Evolutionary conservation across 2,797 vertebrate species (phyloP), one percentile per base, ranked within the genome.

Genomic region (Tenualosa thibaudeaui): DNA sequence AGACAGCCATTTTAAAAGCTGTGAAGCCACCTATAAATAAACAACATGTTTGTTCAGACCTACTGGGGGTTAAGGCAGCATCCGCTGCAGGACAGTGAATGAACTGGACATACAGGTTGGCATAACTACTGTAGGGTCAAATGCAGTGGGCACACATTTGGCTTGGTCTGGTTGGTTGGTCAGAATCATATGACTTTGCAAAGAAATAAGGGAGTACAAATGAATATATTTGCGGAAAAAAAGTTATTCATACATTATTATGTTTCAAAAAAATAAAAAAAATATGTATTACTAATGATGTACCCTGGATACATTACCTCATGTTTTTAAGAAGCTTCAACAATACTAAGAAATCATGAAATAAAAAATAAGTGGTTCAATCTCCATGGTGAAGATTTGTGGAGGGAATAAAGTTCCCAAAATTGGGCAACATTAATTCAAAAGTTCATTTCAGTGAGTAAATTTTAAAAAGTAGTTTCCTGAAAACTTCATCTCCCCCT

Each of bases 1-100:
- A 94, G 92, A 92, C 92, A 92, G 90, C 58, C 81, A 84, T 94
- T 95, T 95, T 95, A 95, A 95, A 95, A 95, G 95, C 95, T 95
- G 94, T 94, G 93, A 96, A 94, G 91, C 95, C 94, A 95, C 94
- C 95, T 65, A 26, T 46, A 56, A 46, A 78, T 78, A 78, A 78
- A 78, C 19, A 46, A 40, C 1, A 22, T 78, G 43, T 78, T 78
- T 40, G 13, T 43, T 37, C 40, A 43, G 40, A 78, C 40, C 43
- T 19, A 40, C 65, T 71, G 10, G 65, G 65, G 26, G 65, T 37
- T 17, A 19, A 78, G 40, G 40, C 71, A 46, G 71, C 71, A 37
- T 78, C 19, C 3, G 40, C 19, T 71, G 65, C 65, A 37, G 65
- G 9, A 24, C 62, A 31, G 2, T 31, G 62, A 12, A 65, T 24